Conservation (phyloP, 2,113 vertebrate genomes). For the Oriolus oriolus region DNA sequence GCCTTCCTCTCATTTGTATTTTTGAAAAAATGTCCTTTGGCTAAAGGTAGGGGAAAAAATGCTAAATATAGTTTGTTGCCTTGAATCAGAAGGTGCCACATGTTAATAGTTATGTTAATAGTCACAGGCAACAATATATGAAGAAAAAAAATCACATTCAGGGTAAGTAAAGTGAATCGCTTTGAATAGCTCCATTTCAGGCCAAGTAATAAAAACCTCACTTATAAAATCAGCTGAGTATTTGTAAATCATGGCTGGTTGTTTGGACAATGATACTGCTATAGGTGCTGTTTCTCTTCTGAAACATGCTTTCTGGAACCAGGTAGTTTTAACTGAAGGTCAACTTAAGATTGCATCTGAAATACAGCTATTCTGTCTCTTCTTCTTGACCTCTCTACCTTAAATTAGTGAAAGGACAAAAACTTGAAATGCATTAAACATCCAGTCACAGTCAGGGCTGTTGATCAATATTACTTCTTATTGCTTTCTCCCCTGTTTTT, state of each 20-base stretch:
- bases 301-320: neutral
- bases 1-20: neutral
- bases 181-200: neutral
- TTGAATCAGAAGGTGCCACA: neutral
- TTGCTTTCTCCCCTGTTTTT: neutral
- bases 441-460: neutral
- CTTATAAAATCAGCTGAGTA: neutral
- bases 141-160: neutral
- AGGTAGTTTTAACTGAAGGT: neutral
- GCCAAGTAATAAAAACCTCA: neutral
- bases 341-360: accelerated
- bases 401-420: neutral
- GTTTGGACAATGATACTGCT: neutral
- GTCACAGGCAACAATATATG: neutral
- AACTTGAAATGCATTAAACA: neutral
- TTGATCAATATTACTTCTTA: neutral
- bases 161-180: neutral
- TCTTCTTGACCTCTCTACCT: neutral
- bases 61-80: neutral
- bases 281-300: neutral
- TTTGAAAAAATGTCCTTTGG: neutral
- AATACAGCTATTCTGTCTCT: neutral
- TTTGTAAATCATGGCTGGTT: neutral
- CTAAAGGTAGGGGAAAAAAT: neutral
- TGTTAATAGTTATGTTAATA: accelerated